Base-by-base conservation (phyloP, 2,888 invertebrate genomes). In the Cosmia trapezina region DNA sequence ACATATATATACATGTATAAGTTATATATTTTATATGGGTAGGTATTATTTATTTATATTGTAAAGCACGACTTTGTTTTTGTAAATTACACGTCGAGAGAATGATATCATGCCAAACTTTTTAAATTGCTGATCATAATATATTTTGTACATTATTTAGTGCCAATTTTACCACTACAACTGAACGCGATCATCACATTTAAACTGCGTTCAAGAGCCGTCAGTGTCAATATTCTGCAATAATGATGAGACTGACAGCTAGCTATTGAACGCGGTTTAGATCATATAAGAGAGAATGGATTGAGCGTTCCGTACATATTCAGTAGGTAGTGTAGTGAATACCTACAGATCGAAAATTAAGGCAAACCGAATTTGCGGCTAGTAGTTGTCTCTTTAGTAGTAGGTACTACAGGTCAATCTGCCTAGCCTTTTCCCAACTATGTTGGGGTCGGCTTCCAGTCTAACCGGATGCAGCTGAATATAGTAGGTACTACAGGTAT, bases 1-100 rank as follows among this genome's bases (percentile, higher is more conserved):
- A 86, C 85, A 84, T 86, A 88, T 89, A 86, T 88, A 73, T 81
- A 75, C 70, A 77, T 73, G 61, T 66, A 76, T 86, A 75, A 73
- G 57, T 86, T 81, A 73, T 77, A 79, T 43, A 78, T 85, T 84
- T 73, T 79, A 78, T 73, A 76, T 84, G 69, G 69, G 54, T 82
- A 84, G 73, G 64, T 80, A 75, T 82, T 76, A 57, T 82, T 85
- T 76, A 73, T 72, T 81, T 65, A 43, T 63, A 81, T 68, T 73
- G 57, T 72, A 62, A 65, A 76, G 66, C 83, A 73, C 60, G 66
- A 41, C 43, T 67, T 70, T 4, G 14, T 65, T 77, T 78, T 80
- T 70, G 54, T 70, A 75, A 60, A 69, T 69, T 80, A 69, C 51
- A 51, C 65, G 11, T 59, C 33, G 83, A 72, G 57, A 80, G 47